Conservation (phyloP, 2,888 invertebrate species). For the Alsophila aescularia region DNA sequence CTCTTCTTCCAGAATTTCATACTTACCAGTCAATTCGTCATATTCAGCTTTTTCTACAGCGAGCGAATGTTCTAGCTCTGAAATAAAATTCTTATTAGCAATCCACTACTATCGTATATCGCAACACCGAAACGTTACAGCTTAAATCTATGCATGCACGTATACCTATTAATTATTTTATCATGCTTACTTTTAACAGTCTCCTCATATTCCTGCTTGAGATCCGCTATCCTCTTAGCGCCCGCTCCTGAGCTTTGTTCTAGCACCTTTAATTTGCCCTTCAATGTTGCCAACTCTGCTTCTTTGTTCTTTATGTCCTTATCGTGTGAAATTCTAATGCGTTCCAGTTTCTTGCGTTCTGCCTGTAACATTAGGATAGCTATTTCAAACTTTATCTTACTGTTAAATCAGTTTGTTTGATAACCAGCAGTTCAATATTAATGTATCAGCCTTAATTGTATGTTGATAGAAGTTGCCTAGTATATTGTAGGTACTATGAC, state of each 20-base stretch:
- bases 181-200: constrained; percentile 86
- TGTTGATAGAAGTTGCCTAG: no score
- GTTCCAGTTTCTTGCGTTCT: constrained; percentile 87
- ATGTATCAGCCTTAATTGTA: no score
- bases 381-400: no score
- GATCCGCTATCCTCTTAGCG: constrained; percentile 86
- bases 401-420: no score
- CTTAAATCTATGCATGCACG: no score
- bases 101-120: no score
- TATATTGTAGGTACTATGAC: no score
- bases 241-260: constrained; percentile 86
- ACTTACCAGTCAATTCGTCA: constrained; percentile 91
- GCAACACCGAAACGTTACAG: no score
- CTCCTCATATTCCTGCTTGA: constrained; percentile 88
- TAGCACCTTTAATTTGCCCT: constrained; percentile 88
- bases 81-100: constrained; percentile 41
- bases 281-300: constrained; percentile 89
- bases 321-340: constrained; percentile 87
- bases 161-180: neutral
- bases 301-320: constrained; percentile 91
- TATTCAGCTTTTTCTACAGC: constrained; percentile 89
- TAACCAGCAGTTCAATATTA: no score
- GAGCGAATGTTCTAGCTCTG: constrained; percentile 88
- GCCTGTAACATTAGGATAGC: constrained; percentile 64
- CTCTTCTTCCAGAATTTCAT: constrained; percentile 93